Conservation (phyloP, 2,113 vertebrate species). For the Archilochus colubris region DNA sequence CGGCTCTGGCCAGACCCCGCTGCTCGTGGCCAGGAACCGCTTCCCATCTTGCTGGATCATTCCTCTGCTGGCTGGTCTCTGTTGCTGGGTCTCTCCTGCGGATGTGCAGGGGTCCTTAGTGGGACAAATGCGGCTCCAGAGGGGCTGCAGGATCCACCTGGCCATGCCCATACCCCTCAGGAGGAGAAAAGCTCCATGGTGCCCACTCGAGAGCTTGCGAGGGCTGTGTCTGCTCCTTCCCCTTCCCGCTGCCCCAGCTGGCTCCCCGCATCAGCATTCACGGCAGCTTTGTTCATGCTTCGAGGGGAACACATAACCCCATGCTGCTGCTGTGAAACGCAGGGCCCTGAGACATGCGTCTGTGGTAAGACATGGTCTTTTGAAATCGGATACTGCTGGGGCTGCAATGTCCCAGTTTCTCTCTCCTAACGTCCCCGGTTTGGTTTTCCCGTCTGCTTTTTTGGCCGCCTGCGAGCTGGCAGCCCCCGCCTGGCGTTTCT, state of each 20-base stretch:
- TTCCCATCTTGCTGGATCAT: background rate
- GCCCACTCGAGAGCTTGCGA: background rate
- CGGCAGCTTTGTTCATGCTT: background rate
- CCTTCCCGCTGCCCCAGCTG: background rate
- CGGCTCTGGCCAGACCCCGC: background rate
- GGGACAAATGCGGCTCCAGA: background rate
- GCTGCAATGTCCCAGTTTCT: slow-evolving; percentile 48
- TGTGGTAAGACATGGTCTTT: slow-evolving; percentile 51
- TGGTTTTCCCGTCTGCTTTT: slow-evolving; percentile 70
- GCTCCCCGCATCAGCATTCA: background rate
- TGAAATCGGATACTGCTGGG: slow-evolving; percentile 48
- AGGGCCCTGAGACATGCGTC: slow-evolving; percentile 47
- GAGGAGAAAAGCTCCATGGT: background rate
- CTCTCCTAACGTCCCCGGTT: slow-evolving; percentile 38
- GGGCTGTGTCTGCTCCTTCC: background rate
- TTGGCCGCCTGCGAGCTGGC: slow-evolving; percentile 59
- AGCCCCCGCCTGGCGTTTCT: slow-evolving; percentile 13
- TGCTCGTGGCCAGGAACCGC: background rate
- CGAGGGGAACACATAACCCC: slow-evolving; percentile 27
- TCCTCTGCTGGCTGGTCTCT: background rate
- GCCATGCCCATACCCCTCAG: fast-evolving
- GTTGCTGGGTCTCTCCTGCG: background rate
- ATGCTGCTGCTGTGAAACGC: background rate
- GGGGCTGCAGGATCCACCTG: background rate
- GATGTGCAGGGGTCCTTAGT: fast-evolving